Base-by-base conservation (phyloP, 2,797 vertebrate species). In the Arnoldichthys spilopterus region DNA sequence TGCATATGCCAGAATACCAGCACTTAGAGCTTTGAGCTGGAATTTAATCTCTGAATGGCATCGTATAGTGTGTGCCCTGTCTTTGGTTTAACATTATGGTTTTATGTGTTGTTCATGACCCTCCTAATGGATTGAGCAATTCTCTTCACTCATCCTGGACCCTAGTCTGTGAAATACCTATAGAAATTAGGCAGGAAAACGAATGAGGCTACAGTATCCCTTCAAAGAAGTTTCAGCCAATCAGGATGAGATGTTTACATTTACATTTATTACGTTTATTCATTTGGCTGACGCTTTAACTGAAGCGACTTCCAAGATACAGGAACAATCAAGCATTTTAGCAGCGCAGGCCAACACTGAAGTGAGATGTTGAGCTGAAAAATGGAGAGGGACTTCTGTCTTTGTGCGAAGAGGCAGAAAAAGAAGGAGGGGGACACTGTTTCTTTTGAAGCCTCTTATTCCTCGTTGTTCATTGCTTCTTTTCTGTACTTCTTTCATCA, bases 21-120 rank as follows among this genome's bases (percentile, higher is more conserved):
- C 64, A 47, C 40, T 47, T 8, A 67, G 13, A 67, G 63, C 63
- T 66, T 24, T 66, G 63, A 45, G 64, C 28, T 18, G 26, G 16
- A 47, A 8, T 54, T 22, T 56, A 24, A 56, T 37, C 49, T 37
- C 32, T 22, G 47, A 71, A 37, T 37, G 49, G 18, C 5, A 34
- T 32, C 3, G 4, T 13, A 8, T 20, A n/a, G 20, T 63, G 40
- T 49, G 2, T 12, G 3, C 16, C 66, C 4, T 18, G 3, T 53
- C 9, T 51, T 30, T 51, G 9, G 7, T 47, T 45, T 47, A 68
- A 51, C 26, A 32, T n/a, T 18, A 20, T 69, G 61, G 16, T 37
- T 63, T 69, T 51, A 34, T 70, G 11, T 20, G 28, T 51, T 49
- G 3, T 6, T 67, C 13, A 43, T 43, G 12, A 22, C n/a, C 49